Percentiles rank a stretch among this genome's conserved stretches.
These are phyloP conservation scores for Gnathonemus echidnorhynchus DNA, from an alignment of 2,113 vertebrate species.

Conservation along the genomic window DNA sequence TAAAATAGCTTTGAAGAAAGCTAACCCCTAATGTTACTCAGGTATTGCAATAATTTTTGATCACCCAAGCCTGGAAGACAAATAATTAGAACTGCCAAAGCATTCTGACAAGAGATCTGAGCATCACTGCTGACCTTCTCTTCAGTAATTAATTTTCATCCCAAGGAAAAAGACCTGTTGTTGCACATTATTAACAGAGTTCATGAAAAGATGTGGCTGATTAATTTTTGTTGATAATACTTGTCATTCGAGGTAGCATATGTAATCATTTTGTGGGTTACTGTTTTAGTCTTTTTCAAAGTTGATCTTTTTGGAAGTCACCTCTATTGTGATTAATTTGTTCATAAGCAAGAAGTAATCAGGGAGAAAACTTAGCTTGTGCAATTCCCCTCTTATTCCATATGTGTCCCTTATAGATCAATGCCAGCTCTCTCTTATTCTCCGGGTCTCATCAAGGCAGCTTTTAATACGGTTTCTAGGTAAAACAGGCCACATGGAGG, in stretches of 20 bases:
- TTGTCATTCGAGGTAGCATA: slow-evolving; percentile 94
- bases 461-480: neutral
- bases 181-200: slow-evolving; percentile 99
- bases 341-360: slow-evolving; percentile 48
- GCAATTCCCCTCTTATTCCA: slow-evolving; percentile 38
- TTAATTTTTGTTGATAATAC: slow-evolving; percentile 99
- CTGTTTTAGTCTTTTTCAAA: slow-evolving; percentile 82
- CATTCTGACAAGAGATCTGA: slow-evolving; percentile 99
- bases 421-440: neutral
- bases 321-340: slow-evolving; percentile 79
- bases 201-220: slow-evolving; percentile 99
- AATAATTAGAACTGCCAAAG: slow-evolving; percentile 99
- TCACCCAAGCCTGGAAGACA: slow-evolving; percentile 99
- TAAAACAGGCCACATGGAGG: neutral
- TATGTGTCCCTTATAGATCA: slow-evolving; percentile 51
- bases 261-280: slow-evolving; percentile 98
- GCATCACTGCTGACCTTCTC: slow-evolving; percentile 99
- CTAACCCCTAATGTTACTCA: slow-evolving; percentile 99
- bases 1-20: slow-evolving; percentile 99
- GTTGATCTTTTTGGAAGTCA: slow-evolving; percentile 80
- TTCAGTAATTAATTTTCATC: slow-evolving; percentile 99
- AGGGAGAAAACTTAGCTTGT: slow-evolving; percentile 33
- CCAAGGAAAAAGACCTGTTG: slow-evolving; percentile 98
- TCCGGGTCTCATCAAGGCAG: neutral
- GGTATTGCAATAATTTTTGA: slow-evolving; percentile 99